Conservation (phyloP, 2,797 vertebrate species). For the Macropus fuliginosus region DNA sequence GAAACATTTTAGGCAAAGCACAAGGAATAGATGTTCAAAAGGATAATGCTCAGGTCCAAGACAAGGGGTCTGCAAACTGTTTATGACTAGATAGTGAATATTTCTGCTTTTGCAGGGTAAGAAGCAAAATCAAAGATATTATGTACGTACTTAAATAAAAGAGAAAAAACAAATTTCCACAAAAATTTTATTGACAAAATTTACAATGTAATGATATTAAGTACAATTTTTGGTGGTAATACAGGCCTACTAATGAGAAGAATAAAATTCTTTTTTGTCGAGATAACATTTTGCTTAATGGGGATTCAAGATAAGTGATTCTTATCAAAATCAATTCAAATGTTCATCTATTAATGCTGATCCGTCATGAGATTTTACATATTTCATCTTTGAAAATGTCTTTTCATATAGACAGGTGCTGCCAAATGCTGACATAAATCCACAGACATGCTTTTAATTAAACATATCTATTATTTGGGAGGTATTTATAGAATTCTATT, state of each 20-base stretch:
- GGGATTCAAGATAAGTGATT: neutral
- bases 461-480: neutral
- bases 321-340: neutral
- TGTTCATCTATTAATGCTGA: neutral
- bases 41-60: neutral
- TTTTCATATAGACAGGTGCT: neutral
- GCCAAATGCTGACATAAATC: neutral
- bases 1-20: neutral
- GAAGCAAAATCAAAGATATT: neutral
- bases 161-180: neutral
- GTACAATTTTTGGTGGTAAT: neutral
- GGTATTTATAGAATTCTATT: neutral
- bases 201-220: neutral
- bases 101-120: neutral
- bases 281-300: neutral
- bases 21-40: neutral
- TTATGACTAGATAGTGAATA: neutral
- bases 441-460: neutral
- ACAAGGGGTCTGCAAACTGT: neutral
- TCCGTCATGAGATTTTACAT: neutral
- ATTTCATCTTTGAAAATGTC: neutral
- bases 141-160: neutral
- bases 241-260: neutral
- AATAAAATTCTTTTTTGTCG: neutral
- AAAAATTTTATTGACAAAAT: neutral